Base-by-base conservation (phyloP, 2,113 vertebrate species). In the Xyliphius kryptos region DNA sequence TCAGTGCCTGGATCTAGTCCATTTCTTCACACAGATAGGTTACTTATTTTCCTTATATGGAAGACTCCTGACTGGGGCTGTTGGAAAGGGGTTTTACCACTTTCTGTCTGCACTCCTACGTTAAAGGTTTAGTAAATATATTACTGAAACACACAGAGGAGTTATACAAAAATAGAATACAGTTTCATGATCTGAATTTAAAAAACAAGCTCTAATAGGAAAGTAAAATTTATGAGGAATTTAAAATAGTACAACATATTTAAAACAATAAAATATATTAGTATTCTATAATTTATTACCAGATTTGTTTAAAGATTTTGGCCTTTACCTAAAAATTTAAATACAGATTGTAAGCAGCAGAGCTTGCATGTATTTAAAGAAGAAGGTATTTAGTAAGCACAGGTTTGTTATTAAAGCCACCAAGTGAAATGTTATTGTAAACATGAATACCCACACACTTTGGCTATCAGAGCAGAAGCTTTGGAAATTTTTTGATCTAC, bases 311-410 rank as follows among this genome's bases (percentile, higher is more conserved):
- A n/a, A 47, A 3, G 5, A 3, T 26, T 14, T 15, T 65, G 43
- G 38, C 26, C 44, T 56, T 65, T n/a, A 65, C 13, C 13, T 38
- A 21, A 37, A 38, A 40, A 8, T 49, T 2, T 56, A 17, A 19
- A 56, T 16, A 12, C 13, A 12, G 15, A 13, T 47, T 54, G 14
- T 9, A 62, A 40, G 48, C 47, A 68, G 49, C 26, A 32, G 26
- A 32, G 26, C 26, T 32, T 32, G 26, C 26, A 37, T 66, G 56
- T 72, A 48, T 63, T 54, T 49, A 72, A 67, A 59, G 53, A 72
- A 53, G 64, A 36, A 17, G 51, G 55, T 68, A 61, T 72, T 62
- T 72, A 64, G 61, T 60, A 51, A 66, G 55, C 64, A 66, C 21
- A 59, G 10, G 40, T 56, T 53, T 68, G 61, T 72, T 72, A 49